These are phyloP conservation scores for Pectinophora gossypiella DNA, from an alignment of 1,140 invertebrate genomes.

Conservation along the genomic window DNA sequence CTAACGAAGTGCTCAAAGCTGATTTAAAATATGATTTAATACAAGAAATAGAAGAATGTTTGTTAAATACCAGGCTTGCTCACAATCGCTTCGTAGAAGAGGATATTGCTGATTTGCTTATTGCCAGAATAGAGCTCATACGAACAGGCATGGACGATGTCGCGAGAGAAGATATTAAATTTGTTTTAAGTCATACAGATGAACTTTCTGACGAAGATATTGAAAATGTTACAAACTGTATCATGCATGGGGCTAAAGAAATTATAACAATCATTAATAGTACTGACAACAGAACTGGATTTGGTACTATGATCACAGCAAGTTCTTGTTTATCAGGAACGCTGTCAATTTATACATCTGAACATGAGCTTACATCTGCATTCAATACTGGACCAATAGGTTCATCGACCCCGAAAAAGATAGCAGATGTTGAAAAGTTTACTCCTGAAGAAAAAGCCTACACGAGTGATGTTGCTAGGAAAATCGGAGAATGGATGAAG, in stretches of 20 bases:
- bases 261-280: not conserved
- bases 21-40: not conserved
- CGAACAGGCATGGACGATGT: not conserved
- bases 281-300: not conserved
- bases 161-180: not conserved
- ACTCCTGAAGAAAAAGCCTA: slow-evolving; percentile 27
- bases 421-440: slow-evolving; percentile 16
- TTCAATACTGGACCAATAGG: not conserved
- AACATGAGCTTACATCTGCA: slow-evolving; percentile 10
- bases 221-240: not conserved
- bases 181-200: not conserved
- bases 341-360: slow-evolving; percentile 4
- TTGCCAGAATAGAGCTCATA: not conserved
- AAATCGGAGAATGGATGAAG: slow-evolving; percentile 6
- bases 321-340: not conserved
- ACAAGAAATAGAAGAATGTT: not conserved
- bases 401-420: slow-evolving; percentile 21
- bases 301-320: not conserved
- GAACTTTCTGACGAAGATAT: not conserved
- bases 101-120: not conserved
- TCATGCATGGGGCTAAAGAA: not conserved
- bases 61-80: not conserved
- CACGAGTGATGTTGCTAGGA: slow-evolving; percentile 17
- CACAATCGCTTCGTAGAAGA: not conserved
- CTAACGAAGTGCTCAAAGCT: not conserved